Base-by-base conservation (phyloP, 2,113 vertebrate genomes). In the Larimichthys crocea region DNA sequence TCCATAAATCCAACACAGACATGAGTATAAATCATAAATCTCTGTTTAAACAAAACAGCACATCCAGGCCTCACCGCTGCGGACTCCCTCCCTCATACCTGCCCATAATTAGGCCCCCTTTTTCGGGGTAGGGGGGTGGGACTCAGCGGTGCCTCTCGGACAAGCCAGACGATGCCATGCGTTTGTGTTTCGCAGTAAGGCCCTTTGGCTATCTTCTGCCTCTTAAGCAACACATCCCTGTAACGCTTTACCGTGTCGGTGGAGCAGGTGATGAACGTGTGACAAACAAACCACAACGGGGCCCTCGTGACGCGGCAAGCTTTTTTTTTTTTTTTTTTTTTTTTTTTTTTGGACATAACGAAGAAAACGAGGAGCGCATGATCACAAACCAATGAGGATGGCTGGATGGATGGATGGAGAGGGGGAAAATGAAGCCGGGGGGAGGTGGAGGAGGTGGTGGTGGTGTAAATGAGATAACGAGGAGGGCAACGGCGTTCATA, bases 311-410 rank as follows among this genome's bases (percentile, higher is more conserved):
- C 84, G 83, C 91, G 81, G 62, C 71, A 66, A 35, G 31, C 31
- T 35, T 35, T 35, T 72, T 74, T 26, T 26, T 26, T 2, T 52
- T 26, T 26, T 26, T 2, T 2, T 35, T 35, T 35, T 72, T 74
- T 35, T 35, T 35, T 72, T 74, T 26, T 26, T 26, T 0, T 52
- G 79, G 80, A 89, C 85, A 86, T 57, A 78, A 82, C 55, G 70
- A 26, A 74, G 76, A 69, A 89, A 89, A 92, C 84, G 63, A 89
- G 87, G 72, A 89, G 91, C 91, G 91, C 91, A 81, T 91, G 91
- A 93, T 90, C 85, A 57, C 86, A 89, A 71, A 70, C 77, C 82
- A 86, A 74, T 48, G 78, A 80, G 72, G 64, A 65, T 57, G 76
- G 59, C n/a, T 56, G 31, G 6, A 35, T 35, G 31, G 31, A 55